Conservation (phyloP, 2,888 invertebrate genomes). For the Hypolimnas misippus region DNA sequence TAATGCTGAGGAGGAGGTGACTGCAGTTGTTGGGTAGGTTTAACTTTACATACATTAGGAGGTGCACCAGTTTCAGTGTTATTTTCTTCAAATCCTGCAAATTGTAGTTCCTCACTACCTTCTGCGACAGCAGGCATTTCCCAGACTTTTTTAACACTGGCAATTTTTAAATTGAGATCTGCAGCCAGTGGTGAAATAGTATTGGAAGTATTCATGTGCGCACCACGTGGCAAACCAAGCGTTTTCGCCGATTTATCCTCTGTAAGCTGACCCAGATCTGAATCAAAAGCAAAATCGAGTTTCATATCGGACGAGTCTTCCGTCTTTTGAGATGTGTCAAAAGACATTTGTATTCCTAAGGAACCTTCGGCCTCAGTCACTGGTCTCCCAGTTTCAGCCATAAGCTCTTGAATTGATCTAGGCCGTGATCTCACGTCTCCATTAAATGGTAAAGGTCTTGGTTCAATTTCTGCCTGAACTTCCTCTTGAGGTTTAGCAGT, state of each 20-base stretch:
- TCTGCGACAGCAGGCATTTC: constrained; percentile 90
- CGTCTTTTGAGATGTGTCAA: constrained; percentile 82
- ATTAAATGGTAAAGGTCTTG: constrained; percentile 66
- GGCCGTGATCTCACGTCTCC: constrained; percentile 74
- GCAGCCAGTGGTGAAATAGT: constrained; percentile 92
- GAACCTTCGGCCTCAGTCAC: constrained; percentile 72
- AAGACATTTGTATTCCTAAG: constrained; percentile 87
- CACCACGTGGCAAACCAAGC: constrained; percentile 83
- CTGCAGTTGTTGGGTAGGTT: constrained; percentile 91
- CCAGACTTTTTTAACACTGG: constrained; percentile 96
- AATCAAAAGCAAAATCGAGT: constrained; percentile 95
- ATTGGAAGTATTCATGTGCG: constrained; percentile 86
- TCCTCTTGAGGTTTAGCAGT: constrained; percentile 79
- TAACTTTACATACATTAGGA: constrained; percentile 92
- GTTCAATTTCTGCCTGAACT: constrained; percentile 79
- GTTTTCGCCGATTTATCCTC: constrained; percentile 87
- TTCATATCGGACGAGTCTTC: constrained; percentile 95
- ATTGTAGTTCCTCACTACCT: constrained; percentile 78
- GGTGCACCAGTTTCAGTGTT: constrained; percentile 81
- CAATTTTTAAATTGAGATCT: constrained; percentile 96
- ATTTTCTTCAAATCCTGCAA: constrained; percentile 72
- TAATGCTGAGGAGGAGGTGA: constrained; percentile 87
- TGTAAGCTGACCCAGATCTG: constrained; percentile 89
- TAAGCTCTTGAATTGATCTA: constrained; percentile 76
- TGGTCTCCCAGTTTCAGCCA: constrained; percentile 67